Percentiles rank a stretch among this genome's conserved stretches.
Conservation (phyloP, 2,797 vertebrate genomes). For the Melanitta fusca region DNA sequence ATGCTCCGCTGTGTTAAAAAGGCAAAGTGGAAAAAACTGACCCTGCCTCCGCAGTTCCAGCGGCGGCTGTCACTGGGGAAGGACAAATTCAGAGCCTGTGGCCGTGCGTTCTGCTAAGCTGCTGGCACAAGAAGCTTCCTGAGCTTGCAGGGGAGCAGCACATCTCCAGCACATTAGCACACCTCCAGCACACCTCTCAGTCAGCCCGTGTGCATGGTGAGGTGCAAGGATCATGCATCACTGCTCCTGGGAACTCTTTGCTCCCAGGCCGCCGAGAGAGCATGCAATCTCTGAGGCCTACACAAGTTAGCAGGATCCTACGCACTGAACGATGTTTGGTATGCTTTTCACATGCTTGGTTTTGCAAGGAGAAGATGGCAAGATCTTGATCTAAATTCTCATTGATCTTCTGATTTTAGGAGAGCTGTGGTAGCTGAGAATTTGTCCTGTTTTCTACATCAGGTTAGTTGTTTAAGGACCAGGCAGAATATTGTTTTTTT, state of each 20-base stretch:
- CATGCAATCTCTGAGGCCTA: neutral
- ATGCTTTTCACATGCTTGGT: neutral
- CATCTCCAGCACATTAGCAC: constrained; percentile 39
- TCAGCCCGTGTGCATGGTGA: neutral
- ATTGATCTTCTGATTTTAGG: neutral
- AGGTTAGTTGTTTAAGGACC: neutral
- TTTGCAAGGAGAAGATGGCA: neutral
- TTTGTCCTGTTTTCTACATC: neutral
- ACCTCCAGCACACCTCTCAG: constrained; percentile 63
- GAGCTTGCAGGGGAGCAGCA: constrained; percentile 27
- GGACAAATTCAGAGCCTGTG: neutral
- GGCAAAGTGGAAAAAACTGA: neutral
- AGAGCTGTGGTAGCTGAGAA: neutral
- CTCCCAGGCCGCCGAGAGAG: neutral
- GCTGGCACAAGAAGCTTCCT: neutral
- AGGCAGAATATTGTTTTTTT: neutral
- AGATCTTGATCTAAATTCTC: neutral
- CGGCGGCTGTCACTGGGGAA: neutral
- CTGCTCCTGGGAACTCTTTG: neutral
- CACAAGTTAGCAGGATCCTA: neutral
- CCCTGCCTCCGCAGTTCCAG: neutral
- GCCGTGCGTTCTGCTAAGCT: constrained; percentile 9
- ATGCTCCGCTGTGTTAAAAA: neutral
- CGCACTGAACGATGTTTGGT: neutral
- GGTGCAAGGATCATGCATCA: neutral